These are phyloP conservation scores for Troides oblongomaculatus DNA, from an alignment of 2,888 invertebrate genomes.

Conservation along the genomic window DNA sequence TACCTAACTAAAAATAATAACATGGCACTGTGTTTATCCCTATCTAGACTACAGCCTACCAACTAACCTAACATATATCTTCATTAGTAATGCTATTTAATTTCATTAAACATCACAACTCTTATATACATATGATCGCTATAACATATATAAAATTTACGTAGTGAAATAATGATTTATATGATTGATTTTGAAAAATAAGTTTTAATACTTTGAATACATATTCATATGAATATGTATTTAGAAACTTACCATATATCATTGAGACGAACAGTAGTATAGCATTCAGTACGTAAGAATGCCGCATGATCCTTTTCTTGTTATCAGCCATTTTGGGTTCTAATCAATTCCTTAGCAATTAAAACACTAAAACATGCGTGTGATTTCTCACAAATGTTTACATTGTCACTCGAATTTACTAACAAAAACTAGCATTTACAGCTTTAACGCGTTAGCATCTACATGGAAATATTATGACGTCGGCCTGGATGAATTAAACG, in stretches of 20 bases:
- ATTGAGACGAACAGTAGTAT: conserved; percentile 64
- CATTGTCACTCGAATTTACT: conserved; percentile 55
- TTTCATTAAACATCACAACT: no score
- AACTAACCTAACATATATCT: no score
- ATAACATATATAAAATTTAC: no score
- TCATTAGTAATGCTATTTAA: no score
- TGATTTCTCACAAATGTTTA: conserved; percentile 64
- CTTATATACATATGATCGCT: no score
- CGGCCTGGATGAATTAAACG: conserved; percentile 43
- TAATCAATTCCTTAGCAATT: conserved; percentile 39
- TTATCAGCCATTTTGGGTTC: conserved; percentile 60
- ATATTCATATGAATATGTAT: not conserved
- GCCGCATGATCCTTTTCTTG: conserved; percentile 62
- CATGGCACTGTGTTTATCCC: no score
- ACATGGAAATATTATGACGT: conserved; percentile 32
- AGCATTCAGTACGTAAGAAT: conserved; percentile 68
- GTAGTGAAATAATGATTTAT: no score
- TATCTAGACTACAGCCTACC: no score
- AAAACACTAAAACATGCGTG: conserved; percentile 35
- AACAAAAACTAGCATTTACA: conserved; percentile 30
- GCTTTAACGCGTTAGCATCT: conserved; percentile 39
- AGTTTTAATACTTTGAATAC: no score
- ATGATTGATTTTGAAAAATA: no score
- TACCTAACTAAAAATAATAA: no score
- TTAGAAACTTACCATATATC: conserved; percentile 70